phyloP scores from a whole-genome alignment of 2,113 vertebrate genomes.

The Rutilus rutilus region DNA sequence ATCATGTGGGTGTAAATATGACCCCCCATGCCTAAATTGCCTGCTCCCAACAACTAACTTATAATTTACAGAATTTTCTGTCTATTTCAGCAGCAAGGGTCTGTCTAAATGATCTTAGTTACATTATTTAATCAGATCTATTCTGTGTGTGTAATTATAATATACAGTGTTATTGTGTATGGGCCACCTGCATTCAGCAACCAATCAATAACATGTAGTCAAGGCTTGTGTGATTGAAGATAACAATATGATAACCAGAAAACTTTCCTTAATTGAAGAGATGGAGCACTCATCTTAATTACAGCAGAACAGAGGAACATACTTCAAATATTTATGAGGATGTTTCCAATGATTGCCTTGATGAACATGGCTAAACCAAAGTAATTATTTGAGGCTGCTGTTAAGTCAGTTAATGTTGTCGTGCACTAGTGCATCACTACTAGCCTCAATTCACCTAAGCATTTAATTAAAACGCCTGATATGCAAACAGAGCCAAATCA shows the following conservation, averaged over 20 bases:
- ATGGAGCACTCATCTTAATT: constrained; percentile 13
- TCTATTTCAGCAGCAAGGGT: neutral
- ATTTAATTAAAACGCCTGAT: constrained; percentile 35
- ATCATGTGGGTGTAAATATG: neutral
- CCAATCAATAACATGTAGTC: constrained; percentile 3
- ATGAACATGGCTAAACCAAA: constrained; percentile 12
- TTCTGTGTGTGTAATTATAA: neutral
- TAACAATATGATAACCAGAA: neutral
- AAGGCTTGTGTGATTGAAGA: neutral
- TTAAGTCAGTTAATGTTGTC: constrained; percentile 31
- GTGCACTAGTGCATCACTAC: neutral
- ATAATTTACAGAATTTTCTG: neutral
- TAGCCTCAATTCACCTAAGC: constrained; percentile 7
- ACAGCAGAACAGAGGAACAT: constrained; percentile 12
- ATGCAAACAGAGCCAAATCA: constrained; percentile 14
- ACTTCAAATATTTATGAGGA: constrained; percentile 30
- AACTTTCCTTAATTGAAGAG: neutral
- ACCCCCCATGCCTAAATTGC: neutral
- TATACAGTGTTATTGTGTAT: neutral
- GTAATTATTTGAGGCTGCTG: constrained; percentile 15
- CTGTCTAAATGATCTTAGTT: neutral
- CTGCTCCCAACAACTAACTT: neutral
- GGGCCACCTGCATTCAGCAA: neutral
- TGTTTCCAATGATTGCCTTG: constrained; percentile 22
- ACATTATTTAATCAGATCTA: neutral